phyloP scores from a whole-genome alignment of 2,113 vertebrate species.

The Gnathonemus longibarbis region DNA sequence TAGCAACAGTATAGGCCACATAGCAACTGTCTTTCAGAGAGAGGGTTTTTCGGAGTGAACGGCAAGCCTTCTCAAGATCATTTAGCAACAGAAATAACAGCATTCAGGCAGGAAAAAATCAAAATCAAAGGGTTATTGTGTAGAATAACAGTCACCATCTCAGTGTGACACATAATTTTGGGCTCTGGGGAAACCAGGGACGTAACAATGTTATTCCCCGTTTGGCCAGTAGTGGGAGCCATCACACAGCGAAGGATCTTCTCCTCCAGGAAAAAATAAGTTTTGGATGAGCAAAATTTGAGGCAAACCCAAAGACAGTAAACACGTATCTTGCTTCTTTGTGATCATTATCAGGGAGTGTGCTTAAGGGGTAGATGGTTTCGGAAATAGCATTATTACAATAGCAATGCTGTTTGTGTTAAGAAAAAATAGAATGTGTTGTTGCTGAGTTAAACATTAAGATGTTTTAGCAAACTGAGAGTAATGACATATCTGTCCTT shows the following conservation, averaged over 20 bases:
- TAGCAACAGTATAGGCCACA: background rate
- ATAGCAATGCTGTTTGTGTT: background rate
- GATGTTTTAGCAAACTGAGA: background rate
- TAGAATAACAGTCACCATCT: conserved; percentile 38
- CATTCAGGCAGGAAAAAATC: background rate
- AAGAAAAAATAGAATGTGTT: background rate
- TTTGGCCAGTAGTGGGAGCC: conserved; percentile 35
- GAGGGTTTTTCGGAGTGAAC: conserved; percentile 39
- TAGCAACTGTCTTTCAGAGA: conserved; percentile 17
- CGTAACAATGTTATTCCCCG: conserved; percentile 52
- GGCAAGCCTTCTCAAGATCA: conserved; percentile 33
- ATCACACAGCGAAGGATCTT: conserved; percentile 49
- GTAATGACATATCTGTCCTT: background rate
- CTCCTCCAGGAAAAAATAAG: conserved; percentile 41
- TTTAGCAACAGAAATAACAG: conserved; percentile 31
- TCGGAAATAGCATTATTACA: background rate
- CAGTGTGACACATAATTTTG: conserved; percentile 27
- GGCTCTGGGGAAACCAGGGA: conserved; percentile 47
- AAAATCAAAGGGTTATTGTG: conserved; percentile 27
- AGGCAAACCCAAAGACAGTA: background rate
- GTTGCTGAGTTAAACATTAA: background rate
- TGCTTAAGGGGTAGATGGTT: background rate
- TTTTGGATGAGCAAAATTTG: conserved; percentile 16
- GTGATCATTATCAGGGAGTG: background rate
- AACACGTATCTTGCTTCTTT: background rate